Evolutionary conservation across 64 coral and sea anemone genomes (phyloP).

Genomic region (Porites australiensis): DNA sequence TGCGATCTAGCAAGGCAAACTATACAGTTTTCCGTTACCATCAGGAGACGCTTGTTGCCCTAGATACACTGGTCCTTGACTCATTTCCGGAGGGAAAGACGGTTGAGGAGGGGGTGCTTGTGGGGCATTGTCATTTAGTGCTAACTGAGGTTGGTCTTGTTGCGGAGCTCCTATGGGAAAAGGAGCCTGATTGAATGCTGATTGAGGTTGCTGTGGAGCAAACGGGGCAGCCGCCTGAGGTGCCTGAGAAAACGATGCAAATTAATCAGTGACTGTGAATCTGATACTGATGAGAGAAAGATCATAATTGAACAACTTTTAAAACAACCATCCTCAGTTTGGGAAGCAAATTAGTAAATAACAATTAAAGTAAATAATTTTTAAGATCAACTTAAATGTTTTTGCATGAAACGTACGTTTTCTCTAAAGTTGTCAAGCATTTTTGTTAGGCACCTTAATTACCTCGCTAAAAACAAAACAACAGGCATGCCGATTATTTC

Average conservation of each 20-base stretch:
- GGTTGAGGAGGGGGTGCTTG: neutral
- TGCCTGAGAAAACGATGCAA: neutral
- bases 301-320: no score
- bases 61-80: constrained; percentile 6
- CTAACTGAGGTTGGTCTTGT: neutral
- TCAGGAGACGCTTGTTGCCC: constrained; percentile 7
- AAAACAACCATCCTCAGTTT: no score
- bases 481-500: no score
- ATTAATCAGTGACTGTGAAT: no score
- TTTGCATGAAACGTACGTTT: no score
- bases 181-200: neutral
- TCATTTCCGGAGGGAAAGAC: constrained; percentile 29
- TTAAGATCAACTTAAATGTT: no score
- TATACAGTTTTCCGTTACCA: neutral
- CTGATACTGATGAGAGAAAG: neutral
- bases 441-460: no score
- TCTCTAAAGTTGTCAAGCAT: no score
- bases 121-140: neutral
- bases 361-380: no score
- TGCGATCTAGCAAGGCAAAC: no score
- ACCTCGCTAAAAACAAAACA: no score
- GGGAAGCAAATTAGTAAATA: no score
- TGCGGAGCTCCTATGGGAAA: constrained; percentile 15
- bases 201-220: neutral
- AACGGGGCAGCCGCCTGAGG: constrained; percentile 3